phyloP scores from a whole-genome alignment of 1,140 invertebrate species.

The Drosophila erecta region DNA sequence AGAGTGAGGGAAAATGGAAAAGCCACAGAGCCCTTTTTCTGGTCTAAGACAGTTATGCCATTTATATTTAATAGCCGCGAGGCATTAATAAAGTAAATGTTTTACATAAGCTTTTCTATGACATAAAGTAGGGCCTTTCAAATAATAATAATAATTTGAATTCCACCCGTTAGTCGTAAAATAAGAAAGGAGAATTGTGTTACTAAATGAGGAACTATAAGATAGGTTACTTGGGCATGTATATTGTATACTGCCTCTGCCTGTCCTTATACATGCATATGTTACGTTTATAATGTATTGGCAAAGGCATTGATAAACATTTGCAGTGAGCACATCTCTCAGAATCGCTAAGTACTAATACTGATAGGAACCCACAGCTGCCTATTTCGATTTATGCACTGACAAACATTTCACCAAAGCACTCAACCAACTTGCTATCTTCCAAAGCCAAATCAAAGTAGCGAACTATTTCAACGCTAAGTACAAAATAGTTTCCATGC shows the following conservation, averaged over 20 bases:
- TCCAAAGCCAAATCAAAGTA: slow-evolving; percentile 10
- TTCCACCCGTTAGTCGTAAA: background rate
- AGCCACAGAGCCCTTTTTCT: background rate
- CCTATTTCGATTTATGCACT: slow-evolving; percentile 12
- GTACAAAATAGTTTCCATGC: slow-evolving; percentile 60
- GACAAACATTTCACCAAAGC: slow-evolving; percentile 15
- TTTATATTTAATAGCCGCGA: background rate
- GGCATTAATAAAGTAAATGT: background rate
- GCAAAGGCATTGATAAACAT: background rate
- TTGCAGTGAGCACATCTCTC: background rate
- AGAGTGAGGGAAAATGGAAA: background rate
- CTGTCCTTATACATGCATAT: background rate
- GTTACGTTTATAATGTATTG: background rate
- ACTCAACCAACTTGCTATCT: slow-evolving; percentile 3
- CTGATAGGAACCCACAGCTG: slow-evolving; percentile 1
- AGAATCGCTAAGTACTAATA: too few species aligned
- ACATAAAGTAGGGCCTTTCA: background rate
- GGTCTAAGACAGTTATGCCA: background rate
- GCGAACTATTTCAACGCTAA: slow-evolving; percentile 33
- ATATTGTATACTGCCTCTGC: too few species aligned
- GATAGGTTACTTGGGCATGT: too few species aligned
- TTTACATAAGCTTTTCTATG: background rate
- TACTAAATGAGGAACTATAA: too few species aligned
- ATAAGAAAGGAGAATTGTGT: background rate
- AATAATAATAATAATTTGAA: background rate